These are phyloP conservation scores for Drosophila serrata DNA, from an alignment of 1,140 invertebrate genomes.

Conservation along the genomic window DNA sequence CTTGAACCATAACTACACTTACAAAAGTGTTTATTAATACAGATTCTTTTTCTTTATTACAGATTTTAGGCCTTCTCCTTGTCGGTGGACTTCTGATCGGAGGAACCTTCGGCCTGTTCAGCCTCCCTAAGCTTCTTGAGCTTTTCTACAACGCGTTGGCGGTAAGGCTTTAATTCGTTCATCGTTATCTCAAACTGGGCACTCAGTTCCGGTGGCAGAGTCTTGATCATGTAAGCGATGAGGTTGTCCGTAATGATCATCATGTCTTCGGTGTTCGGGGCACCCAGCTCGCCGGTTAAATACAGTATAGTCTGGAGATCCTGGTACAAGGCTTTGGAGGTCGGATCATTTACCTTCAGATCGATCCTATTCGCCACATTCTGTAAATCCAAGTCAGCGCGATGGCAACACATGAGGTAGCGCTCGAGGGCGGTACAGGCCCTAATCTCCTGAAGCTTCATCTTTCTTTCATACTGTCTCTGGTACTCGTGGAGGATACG, in stretches of 20 bases:
- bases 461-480: conserved; percentile 5
- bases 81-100: too few relatives aligned
- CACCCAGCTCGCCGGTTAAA: conserved; percentile 33
- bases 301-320: conserved; percentile 58
- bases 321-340: conserved; percentile 20
- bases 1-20: too few relatives aligned
- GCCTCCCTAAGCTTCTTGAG: not conserved
- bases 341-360: not conserved
- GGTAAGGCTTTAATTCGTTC: not conserved
- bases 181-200: conserved; percentile 6
- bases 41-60: too few relatives aligned
- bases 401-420: conserved; percentile 40
- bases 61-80: too few relatives aligned
- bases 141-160: not conserved
- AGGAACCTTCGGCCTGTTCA: too few relatives aligned
- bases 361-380: not conserved
- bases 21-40: too few relatives aligned
- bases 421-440: conserved; percentile 14
- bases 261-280: conserved; percentile 29
- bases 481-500: conserved; percentile 26
- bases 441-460: not conserved
- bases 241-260: conserved; percentile 33
- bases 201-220: conserved; percentile 7
- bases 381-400: conserved; percentile 53
- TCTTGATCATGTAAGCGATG: conserved; percentile 23